Percentiles rank a stretch among this genome's conserved stretches.
Evolutionary conservation across 2,888 invertebrate species (phyloP).

Genomic region (Thereva nobilitata): DNA sequence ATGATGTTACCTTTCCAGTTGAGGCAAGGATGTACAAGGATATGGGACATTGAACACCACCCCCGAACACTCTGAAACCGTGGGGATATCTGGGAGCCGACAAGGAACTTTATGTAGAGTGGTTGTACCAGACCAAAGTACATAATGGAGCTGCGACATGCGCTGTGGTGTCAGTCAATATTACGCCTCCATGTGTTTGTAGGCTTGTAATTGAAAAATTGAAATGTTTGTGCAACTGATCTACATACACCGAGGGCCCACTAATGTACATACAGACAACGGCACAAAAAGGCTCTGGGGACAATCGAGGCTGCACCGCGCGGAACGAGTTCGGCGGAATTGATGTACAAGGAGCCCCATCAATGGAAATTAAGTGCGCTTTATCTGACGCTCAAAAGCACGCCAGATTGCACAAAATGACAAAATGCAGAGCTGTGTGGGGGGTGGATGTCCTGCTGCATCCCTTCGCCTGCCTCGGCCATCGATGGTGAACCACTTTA

Average conservation of each 20-base stretch:
- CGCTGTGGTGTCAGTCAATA: slow-evolving; percentile 47
- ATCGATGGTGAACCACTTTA: background rate
- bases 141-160: slow-evolving; percentile 44
- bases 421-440: background rate
- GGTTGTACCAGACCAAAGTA: slow-evolving; percentile 32
- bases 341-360: slow-evolving; percentile 14
- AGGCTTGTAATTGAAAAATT: slow-evolving; percentile 48
- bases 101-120: slow-evolving; percentile 28
- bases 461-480: background rate
- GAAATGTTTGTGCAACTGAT: slow-evolving; percentile 48
- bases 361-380: slow-evolving; percentile 27
- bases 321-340: slow-evolving; percentile 2
- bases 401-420: background rate
- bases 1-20: slow-evolving; percentile 24
- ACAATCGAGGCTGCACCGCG: background rate
- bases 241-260: slow-evolving; percentile 43
- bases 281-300: background rate
- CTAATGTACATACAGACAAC: slow-evolving; percentile 16
- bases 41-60: slow-evolving; percentile 24
- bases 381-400: background rate
- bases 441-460: background rate
- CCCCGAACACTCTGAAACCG: slow-evolving; percentile 20
- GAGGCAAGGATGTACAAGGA: slow-evolving; percentile 28
- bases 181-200: slow-evolving; percentile 45
- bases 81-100: slow-evolving; percentile 32